Percentiles rank a stretch among this genome's conserved stretches.
These are phyloP conservation scores for Halesus radiatus DNA, from an alignment of 1,140 invertebrate species.

Conservation along the genomic window DNA sequence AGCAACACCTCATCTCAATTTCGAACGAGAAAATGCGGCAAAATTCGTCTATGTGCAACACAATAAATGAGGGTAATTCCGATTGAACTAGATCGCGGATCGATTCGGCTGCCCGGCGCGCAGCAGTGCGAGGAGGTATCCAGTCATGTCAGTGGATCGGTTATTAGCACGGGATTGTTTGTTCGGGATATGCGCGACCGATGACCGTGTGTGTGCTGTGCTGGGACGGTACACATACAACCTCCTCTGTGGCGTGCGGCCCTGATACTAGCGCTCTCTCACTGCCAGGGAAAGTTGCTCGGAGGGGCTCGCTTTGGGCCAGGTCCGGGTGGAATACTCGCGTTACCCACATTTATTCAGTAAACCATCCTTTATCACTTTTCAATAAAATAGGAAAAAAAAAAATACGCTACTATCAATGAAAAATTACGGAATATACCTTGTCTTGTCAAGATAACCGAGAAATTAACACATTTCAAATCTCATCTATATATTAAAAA, in stretches of 20 bases:
- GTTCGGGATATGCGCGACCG: background rate
- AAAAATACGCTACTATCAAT: too few relatives aligned
- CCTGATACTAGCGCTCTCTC: slow-evolving; percentile 29
- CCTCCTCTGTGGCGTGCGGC: slow-evolving; percentile 31
- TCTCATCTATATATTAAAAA: too few relatives aligned
- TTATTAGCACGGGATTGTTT: slow-evolving; percentile 10
- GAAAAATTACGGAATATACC: too few relatives aligned
- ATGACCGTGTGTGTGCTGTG: background rate
- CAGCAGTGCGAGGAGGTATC: slow-evolving; percentile 3
- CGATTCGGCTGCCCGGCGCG: slow-evolving; percentile 19
- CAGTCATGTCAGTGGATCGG: slow-evolving; percentile 11
- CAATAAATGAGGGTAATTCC: background rate
- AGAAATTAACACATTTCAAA: too few relatives aligned
- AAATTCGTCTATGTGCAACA: background rate
- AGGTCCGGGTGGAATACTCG: slow-evolving; percentile 25
- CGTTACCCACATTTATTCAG: background rate
- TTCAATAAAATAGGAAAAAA: too few relatives aligned
- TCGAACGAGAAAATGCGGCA: slow-evolving; percentile 4
- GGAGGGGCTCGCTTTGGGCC: slow-evolving; percentile 12
- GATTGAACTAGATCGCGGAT: background rate
- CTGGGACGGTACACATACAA: background rate
- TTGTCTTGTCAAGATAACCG: too few relatives aligned
- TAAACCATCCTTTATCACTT: background rate
- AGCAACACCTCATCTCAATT: background rate
- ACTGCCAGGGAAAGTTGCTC: slow-evolving; percentile 29